Conservation (phyloP, 2,113 vertebrate species). For the Chaetorhynchus papuensis region DNA sequence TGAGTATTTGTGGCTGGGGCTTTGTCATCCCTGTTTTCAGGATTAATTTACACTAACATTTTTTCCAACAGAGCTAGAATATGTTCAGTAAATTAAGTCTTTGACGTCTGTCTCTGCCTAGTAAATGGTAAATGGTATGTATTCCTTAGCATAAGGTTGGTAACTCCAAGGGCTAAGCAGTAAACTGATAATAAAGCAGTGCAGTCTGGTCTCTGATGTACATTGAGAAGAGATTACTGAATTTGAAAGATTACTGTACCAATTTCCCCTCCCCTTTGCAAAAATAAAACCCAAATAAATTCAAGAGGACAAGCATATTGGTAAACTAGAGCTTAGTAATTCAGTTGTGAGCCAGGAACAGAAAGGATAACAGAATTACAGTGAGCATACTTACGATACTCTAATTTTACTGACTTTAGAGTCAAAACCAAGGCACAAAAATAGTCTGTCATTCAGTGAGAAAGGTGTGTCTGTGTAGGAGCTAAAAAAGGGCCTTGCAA, state of each 20-base stretch:
- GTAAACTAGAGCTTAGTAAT: neutral
- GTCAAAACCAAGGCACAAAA: conserved; percentile 3
- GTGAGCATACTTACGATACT: neutral
- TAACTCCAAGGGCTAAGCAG: neutral
- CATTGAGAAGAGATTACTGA: neutral
- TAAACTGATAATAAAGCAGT: neutral
- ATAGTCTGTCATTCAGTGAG: neutral
- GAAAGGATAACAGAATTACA: neutral
- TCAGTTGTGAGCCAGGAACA: conserved; percentile 8
- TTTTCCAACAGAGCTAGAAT: neutral
- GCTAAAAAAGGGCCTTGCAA: neutral
- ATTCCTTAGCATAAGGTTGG: neutral
- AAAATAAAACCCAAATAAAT: conserved; percentile 7
- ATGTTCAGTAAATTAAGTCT: neutral
- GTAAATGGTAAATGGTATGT: neutral
- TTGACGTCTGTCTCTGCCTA: neutral
- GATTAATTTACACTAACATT: neutral
- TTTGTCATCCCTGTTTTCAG: neutral
- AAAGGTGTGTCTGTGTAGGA: neutral
- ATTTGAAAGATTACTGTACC: neutral
- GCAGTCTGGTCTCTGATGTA: neutral
- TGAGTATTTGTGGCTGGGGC: neutral
- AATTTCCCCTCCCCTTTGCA: neutral
- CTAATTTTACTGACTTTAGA: neutral
- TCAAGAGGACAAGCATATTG: neutral